phyloP scores from a whole-genome alignment of 2,113 vertebrate genomes.

The Kryptolebias marmoratus region DNA sequence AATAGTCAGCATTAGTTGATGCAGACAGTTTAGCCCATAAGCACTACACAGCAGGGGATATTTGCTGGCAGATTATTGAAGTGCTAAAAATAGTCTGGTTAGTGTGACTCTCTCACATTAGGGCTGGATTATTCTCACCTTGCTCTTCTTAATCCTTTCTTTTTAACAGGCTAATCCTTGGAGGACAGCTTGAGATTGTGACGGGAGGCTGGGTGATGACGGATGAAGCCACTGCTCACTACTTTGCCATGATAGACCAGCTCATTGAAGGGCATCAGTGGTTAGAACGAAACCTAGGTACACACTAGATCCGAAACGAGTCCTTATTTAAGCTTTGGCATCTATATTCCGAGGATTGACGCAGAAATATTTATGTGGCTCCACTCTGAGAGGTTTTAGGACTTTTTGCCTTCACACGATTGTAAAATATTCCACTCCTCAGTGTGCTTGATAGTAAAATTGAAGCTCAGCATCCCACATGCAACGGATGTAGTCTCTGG shows the following conservation, averaged over 20 bases:
- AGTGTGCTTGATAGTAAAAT: constrained; percentile 17
- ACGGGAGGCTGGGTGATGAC: constrained; percentile 99
- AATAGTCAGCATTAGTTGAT: constrained; percentile 2
- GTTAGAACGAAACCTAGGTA: constrained; percentile 95
- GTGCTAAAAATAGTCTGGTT: constrained; percentile 64
- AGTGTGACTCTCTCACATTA: constrained; percentile 29
- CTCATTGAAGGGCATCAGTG: constrained; percentile 98
- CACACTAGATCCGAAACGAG: background rate
- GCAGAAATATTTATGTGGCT: constrained; percentile 6
- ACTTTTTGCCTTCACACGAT: constrained; percentile 1
- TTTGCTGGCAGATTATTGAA: background rate
- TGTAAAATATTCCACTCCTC: constrained; percentile 11
- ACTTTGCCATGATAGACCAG: constrained; percentile 97
- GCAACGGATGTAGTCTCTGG: constrained; percentile 63
- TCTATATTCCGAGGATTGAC: constrained; percentile 5
- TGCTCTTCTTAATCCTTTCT: constrained; percentile 56
- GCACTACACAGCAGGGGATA: constrained; percentile 3
- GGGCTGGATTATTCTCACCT: constrained; percentile 63
- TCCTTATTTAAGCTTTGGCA: background rate
- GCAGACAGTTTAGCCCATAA: background rate
- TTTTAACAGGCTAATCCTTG: constrained; percentile 77
- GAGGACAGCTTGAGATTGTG: constrained; percentile 94
- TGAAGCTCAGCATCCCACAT: constrained; percentile 20
- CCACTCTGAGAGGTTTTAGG: constrained; percentile 1
- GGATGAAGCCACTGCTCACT: constrained; percentile 94